These are phyloP conservation scores for Eucidaris tribuloides DNA, from an alignment of 35 echinoderm and acorn worm genomes.

Conservation along the genomic window DNA sequence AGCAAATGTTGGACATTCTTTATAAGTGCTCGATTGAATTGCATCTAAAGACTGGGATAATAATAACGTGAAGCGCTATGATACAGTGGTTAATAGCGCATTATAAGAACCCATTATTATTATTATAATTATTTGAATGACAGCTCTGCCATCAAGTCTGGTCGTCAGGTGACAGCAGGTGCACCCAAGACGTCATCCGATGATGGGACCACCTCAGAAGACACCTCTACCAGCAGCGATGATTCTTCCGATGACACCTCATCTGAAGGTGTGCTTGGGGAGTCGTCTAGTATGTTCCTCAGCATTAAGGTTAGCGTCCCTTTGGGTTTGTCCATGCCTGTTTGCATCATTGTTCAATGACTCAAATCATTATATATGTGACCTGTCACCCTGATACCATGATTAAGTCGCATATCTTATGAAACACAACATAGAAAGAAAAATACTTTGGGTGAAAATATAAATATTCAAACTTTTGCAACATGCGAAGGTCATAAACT, in stretches of 20 bases:
- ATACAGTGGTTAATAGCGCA: no score
- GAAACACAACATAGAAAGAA: no score
- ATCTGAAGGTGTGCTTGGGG: not conserved
- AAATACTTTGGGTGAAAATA: no score
- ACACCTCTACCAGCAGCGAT: constrained; percentile 34
- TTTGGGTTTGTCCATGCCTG: not conserved
- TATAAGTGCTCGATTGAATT: not conserved
- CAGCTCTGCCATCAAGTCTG: constrained; percentile 1
- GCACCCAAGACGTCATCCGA: constrained; percentile 42
- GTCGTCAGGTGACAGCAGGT: constrained; percentile 41
- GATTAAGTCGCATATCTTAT: no score
- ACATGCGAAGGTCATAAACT: no score
- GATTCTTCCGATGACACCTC: constrained; percentile 35
- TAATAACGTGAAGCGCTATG: not conserved
- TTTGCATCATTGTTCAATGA: no score
- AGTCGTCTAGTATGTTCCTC: not conserved
- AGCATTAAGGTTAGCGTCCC: constrained; percentile 51
- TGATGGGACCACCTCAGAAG: constrained; percentile 34
- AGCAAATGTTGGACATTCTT: no score
- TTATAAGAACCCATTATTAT: no score
- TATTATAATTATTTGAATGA: not conserved
- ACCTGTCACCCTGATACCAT: no score
- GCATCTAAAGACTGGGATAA: not conserved
- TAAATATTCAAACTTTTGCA: no score
- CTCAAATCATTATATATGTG: no score